Evolutionary conservation across 2,113 vertebrate genomes (phyloP).

Genomic region (Puma concolor): DNA sequence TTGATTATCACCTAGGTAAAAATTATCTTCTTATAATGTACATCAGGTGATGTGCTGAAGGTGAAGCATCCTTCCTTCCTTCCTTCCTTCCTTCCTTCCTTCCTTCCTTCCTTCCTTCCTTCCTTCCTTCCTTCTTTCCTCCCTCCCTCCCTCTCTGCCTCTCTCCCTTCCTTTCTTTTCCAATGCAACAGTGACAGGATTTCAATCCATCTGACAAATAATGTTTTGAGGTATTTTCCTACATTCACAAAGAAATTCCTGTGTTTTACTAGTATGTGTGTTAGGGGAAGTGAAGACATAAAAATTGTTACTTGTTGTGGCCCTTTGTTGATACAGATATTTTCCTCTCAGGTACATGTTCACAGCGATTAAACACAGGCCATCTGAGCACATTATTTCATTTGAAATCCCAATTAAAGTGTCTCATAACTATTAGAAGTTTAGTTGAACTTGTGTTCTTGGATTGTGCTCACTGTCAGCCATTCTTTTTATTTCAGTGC

Average conservation of each 20-base stretch:
- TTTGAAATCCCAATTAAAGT: background rate
- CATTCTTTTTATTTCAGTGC: constrained; percentile 39
- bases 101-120: background rate
- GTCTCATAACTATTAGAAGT: background rate
- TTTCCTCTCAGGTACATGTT: background rate
- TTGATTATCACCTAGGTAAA: background rate
- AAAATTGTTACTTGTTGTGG: background rate
- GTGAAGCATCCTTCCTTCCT: background rate
- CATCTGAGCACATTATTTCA: constrained; percentile 2
- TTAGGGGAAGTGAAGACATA: background rate
- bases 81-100: background rate
- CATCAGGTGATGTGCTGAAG: background rate
- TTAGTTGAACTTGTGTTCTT: constrained; percentile 43
- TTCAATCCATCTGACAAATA: background rate
- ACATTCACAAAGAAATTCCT: background rate
- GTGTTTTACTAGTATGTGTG: background rate
- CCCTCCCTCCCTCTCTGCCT: background rate
- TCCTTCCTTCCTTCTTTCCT: background rate
- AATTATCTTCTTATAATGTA: background rate
- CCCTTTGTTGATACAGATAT: background rate
- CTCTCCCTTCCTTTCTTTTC: background rate
- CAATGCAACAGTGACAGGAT: background rate
- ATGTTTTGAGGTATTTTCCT: background rate
- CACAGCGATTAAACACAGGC: background rate
- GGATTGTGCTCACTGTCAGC: constrained; percentile 44